Evolutionary conservation across 2,888 invertebrate species (phyloP), one percentile per base, ranked within the genome.

Genomic region (Drosophila testacea): DNA sequence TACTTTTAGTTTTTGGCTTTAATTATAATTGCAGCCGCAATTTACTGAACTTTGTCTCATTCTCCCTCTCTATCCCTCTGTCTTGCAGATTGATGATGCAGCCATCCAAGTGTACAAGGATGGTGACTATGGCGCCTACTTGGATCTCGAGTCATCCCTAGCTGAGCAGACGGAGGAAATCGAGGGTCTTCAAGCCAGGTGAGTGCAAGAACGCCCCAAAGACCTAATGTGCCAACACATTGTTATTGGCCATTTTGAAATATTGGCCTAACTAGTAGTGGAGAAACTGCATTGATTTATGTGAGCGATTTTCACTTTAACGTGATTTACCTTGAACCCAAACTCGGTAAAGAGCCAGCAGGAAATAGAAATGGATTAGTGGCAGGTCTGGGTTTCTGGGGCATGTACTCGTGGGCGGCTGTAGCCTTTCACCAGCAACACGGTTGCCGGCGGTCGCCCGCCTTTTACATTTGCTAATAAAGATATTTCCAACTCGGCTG

Each of bases 131-230:
- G 98, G 98, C 57, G 96, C 98, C 62, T 99, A 99, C 93, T 94
- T 99, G 93, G 99, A 99, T 93, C 94, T 98, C 93, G 99, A 99
- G 92, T 97, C 98, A 61, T 97, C 98, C 69, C 95, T 99, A 88
- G 97, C 96, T 88, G 99, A 99, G 93, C 99, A 99, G 92, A 96
- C 97, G 79, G 99, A 99, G 91, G 99, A 99, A 92, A 96, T 99
- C 91, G 99, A 99, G 93, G 98, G 98, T 79, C 96, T 99, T 90
- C 96, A 97, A 92, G 95, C 97, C 91, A 98, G 96, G 98, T 98
- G 93, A 95, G 96, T 82, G 38, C 36, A 41, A 51, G 13, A 30
- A 39, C 42, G 32, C 68, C 36, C 57, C 22, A 42, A 66, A 55
- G 38, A 72, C 60, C 51, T 73, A 73, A 83, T 82, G 73, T 73